phyloP scores from a whole-genome alignment of 2,888 invertebrate genomes.

The Tachina lurida region DNA sequence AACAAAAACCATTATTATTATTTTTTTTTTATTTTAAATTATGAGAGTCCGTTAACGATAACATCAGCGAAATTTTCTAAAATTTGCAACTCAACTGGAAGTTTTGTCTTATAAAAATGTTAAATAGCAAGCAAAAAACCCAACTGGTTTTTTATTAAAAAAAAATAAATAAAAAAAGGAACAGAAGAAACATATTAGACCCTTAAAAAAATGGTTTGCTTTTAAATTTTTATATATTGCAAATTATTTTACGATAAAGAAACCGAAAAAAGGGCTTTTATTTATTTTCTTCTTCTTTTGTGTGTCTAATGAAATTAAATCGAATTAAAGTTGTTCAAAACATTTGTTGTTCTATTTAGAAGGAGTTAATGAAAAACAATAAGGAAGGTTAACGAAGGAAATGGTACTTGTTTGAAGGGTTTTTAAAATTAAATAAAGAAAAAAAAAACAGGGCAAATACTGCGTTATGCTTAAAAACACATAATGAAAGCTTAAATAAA shows the following conservation, averaged over 20 bases:
- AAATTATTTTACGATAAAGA: neutral
- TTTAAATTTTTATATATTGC: neutral
- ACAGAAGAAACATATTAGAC: constrained; percentile 11
- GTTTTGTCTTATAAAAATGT: constrained; percentile 48
- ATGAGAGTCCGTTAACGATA: constrained; percentile 52
- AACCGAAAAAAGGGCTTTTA: neutral
- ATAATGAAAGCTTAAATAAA: no score
- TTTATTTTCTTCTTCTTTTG: neutral
- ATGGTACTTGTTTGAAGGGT: constrained; percentile 32
- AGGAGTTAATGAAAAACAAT: constrained; percentile 39
- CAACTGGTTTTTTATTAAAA: neutral
- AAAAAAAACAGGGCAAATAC: neutral
- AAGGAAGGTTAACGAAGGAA: constrained; percentile 5
- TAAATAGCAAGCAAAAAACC: constrained; percentile 13
- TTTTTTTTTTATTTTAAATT: constrained; percentile 3
- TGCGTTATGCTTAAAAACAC: neutral
- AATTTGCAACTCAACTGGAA: constrained; percentile 52
- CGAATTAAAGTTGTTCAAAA: constrained; percentile 57
- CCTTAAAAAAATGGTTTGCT: constrained; percentile 3
- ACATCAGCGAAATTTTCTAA: constrained; percentile 45
- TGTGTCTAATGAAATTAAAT: constrained; percentile 53
- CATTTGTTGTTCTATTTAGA: constrained; percentile 28
- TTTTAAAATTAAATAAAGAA: neutral
- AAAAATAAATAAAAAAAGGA: neutral
- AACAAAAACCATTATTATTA: constrained; percentile 16